Evolutionary conservation across 2,888 invertebrate species (phyloP).

Genomic region (Chirona hameri): DNA sequence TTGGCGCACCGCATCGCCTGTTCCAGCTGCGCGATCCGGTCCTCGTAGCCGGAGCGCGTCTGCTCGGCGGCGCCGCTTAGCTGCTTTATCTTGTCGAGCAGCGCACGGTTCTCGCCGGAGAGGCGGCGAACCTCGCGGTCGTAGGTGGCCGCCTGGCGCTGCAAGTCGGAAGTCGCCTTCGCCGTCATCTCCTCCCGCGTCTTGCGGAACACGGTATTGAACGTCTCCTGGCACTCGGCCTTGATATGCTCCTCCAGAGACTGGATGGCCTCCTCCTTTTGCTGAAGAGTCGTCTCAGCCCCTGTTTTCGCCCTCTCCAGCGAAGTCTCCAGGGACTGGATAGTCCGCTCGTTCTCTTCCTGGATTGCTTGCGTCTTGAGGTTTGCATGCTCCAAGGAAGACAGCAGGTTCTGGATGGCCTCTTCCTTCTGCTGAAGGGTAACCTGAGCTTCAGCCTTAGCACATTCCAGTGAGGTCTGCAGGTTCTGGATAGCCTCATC

Average conservation of each 20-base stretch:
- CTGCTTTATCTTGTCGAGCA: not conserved
- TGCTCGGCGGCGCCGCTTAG: not conserved
- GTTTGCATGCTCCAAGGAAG: not conserved
- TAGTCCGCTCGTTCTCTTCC: not conserved
- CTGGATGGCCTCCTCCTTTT: not conserved
- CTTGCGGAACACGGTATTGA: conserved; percentile 2
- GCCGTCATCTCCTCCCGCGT: not conserved
- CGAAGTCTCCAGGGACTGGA: not conserved
- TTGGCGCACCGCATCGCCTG: not conserved
- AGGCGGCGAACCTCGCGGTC: not conserved
- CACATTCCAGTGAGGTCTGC: not conserved
- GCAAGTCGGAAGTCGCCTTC: not conserved
- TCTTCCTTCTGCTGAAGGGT: not conserved
- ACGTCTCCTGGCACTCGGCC: not conserved
- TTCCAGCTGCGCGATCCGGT: conserved; percentile 10
- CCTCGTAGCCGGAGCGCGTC: not conserved
- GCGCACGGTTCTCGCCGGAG: not conserved
- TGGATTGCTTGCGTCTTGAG: not conserved
- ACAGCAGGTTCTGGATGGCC: not conserved
- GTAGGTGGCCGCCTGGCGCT: not conserved
- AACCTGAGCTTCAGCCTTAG: not conserved
- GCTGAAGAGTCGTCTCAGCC: not conserved
- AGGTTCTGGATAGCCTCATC: not conserved
- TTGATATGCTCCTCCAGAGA: not conserved
- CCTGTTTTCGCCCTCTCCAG: not conserved